These are phyloP conservation scores for Sebastes iracundus DNA, from an alignment of 2,797 vertebrate species.

Conservation along the genomic window DNA sequence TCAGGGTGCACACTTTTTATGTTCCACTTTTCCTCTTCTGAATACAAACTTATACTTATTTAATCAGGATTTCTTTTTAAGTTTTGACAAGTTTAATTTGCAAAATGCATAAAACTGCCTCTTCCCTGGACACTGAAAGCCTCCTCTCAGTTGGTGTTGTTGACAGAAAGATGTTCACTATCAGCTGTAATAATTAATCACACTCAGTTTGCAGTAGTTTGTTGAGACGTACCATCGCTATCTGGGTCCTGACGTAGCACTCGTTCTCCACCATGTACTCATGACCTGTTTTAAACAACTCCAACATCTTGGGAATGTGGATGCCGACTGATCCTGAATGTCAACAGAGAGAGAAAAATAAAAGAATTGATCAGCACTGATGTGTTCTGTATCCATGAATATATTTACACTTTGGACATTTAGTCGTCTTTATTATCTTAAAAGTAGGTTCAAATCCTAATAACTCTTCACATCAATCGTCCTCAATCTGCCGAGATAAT, in stretches of 20 bases:
- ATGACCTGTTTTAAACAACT: constrained; percentile 85
- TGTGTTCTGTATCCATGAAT: rapidly evolving
- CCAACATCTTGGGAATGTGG: constrained; percentile 88
- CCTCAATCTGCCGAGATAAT: not conserved
- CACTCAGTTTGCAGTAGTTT: not conserved
- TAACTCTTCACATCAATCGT: not conserved
- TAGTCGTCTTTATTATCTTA: too few species aligned
- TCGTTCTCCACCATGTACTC: constrained; percentile 86
- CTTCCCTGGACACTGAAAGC: not conserved
- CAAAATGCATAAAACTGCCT: not conserved
- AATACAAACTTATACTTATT: not conserved
- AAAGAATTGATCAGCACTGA: too few species aligned
- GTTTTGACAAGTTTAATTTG: too few species aligned
- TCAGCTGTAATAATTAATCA: too few species aligned
- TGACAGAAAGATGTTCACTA: not conserved
- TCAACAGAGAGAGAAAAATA: constrained; percentile 11
- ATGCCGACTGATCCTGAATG: constrained; percentile 85
- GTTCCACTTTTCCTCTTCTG: not conserved
- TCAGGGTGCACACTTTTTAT: not conserved
- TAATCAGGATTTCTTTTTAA: not conserved
- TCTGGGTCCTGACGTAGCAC: constrained; percentile 81
- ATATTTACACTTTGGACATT: not conserved
- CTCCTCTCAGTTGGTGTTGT: not conserved
- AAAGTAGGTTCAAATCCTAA: not conserved
- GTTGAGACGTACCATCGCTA: constrained; percentile 85